Conservation (phyloP, 1,140 invertebrate species). For the Limonius californicus region DNA sequence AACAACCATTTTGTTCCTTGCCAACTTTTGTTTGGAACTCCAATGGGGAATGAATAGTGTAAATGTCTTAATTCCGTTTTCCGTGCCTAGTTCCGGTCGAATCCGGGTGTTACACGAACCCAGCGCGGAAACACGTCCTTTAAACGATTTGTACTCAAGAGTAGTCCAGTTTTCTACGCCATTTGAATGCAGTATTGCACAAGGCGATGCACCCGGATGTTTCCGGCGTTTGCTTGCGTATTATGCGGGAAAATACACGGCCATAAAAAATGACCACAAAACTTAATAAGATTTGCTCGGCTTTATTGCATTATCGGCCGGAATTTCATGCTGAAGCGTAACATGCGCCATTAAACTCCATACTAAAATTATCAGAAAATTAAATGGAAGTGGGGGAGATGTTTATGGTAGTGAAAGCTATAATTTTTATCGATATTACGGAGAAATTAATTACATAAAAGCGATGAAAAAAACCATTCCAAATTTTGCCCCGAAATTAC, state of each 20-base stretch:
- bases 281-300: not conserved
- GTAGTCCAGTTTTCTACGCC: not conserved
- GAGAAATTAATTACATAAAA: not conserved
- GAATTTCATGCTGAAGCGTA: not conserved
- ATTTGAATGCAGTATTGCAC: not conserved
- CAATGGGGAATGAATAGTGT: not conserved
- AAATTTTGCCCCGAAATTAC: no score
- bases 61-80: conserved; percentile 1
- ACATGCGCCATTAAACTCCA: conserved; percentile 1
- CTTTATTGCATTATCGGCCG: not conserved
- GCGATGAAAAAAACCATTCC: no score
- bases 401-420: not conserved
- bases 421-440: not conserved
- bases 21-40: not conserved
- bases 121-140: conserved; percentile 1
- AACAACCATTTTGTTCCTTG: no score
- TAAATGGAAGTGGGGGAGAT: not conserved
- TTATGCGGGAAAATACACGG: no score
- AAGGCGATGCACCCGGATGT: no score
- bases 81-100: not conserved
- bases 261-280: not conserved
- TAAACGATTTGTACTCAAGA: not conserved
- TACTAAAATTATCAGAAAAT: not conserved
- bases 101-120: not conserved
- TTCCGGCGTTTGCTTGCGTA: no score